These are phyloP conservation scores for Capitulum mitella DNA, from an alignment of 2,888 invertebrate genomes.

Conservation along the genomic window DNA sequence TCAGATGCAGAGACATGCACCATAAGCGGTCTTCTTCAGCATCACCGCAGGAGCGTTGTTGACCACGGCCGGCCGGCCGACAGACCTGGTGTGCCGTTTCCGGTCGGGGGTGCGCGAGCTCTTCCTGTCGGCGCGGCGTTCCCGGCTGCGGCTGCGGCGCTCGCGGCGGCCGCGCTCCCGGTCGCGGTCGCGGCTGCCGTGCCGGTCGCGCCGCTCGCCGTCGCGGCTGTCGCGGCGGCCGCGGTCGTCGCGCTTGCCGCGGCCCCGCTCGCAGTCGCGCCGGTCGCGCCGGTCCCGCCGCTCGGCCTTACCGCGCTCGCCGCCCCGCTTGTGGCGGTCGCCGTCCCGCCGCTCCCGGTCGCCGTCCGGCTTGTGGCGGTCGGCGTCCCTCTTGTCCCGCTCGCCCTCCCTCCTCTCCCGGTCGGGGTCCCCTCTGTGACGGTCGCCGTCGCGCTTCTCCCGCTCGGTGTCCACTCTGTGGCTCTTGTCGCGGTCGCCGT, in stretches of 20 bases:
- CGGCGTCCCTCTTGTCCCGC: neutral
- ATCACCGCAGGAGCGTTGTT: too few species aligned
- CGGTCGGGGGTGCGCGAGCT: neutral
- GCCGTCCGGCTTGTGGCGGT: neutral
- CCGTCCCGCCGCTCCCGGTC: neutral
- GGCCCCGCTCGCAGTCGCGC: neutral
- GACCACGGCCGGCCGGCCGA: too few species aligned
- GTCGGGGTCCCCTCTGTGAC: neutral
- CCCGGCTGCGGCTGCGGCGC: neutral
- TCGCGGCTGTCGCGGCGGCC: neutral
- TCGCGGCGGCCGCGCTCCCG: neutral
- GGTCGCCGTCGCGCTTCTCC: neutral
- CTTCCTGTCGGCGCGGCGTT: neutral
- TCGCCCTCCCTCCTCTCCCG: neutral
- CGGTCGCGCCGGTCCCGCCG: neutral
- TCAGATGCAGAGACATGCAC: too few species aligned
- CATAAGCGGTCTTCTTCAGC: too few species aligned
- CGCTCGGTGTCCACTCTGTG: neutral
- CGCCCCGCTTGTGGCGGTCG: neutral
- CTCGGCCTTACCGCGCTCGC: too few species aligned
- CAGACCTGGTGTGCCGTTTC: neutral
- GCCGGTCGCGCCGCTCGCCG: neutral
- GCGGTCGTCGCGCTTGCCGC: neutral
- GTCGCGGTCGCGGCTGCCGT: neutral
- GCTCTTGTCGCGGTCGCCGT: neutral